Conservation (phyloP, 2,797 vertebrate genomes). For the Pangasius krempfi region DNA sequence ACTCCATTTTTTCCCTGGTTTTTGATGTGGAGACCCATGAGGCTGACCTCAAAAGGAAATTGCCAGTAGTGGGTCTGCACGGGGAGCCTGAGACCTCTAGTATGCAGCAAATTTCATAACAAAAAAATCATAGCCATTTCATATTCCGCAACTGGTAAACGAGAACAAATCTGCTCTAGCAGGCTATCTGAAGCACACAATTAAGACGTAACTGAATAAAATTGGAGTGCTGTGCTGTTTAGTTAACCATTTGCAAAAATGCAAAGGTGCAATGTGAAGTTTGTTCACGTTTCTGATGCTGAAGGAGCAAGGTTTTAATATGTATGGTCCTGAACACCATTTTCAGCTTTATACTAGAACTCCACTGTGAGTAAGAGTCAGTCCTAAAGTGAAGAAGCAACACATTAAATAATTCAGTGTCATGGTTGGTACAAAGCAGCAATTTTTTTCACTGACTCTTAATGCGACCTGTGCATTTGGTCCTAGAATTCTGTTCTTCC, state of each 20-base stretch:
- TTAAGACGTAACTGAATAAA: neutral
- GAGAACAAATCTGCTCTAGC: slow-evolving; percentile 13
- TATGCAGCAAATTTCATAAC: slow-evolving; percentile 30
- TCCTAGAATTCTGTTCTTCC: neutral
- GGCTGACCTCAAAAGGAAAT: slow-evolving; percentile 35
- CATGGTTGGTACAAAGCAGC: slow-evolving; percentile 27
- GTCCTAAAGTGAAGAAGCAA: slow-evolving; percentile 30
- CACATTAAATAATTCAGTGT: slow-evolving; percentile 41
- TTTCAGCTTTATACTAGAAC: neutral
- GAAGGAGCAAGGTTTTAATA: neutral
- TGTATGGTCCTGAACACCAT: neutral
- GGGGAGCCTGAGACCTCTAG: slow-evolving; percentile 17
- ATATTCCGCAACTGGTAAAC: slow-evolving; percentile 32
- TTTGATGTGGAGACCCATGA: slow-evolving; percentile 28
- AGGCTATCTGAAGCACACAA: neutral
- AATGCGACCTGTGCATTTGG: neutral
- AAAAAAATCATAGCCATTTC: slow-evolving; percentile 40
- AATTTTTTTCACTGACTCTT: slow-evolving; percentile 20
- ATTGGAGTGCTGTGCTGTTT: neutral
- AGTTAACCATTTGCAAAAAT: neutral
- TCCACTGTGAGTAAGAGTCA: slow-evolving; percentile 16
- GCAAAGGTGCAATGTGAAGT: neutral
- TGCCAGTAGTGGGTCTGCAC: slow-evolving; percentile 28
- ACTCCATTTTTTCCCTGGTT: neutral
- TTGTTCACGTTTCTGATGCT: neutral